Conservation (phyloP, 2,888 invertebrate genomes). For the Philereme transversata region DNA sequence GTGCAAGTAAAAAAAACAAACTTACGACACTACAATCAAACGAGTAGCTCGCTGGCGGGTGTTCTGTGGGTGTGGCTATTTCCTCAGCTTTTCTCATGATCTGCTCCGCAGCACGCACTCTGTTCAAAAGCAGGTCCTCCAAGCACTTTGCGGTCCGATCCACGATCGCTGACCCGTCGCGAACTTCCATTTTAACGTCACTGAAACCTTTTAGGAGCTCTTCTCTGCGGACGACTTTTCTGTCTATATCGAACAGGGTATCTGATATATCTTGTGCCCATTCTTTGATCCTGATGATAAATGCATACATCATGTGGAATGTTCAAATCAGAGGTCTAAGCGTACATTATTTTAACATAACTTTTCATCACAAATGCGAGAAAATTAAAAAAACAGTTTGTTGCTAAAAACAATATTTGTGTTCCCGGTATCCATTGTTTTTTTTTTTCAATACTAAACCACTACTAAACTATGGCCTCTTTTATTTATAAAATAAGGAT, state of each 20-base stretch:
- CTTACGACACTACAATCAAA: conserved; percentile 70
- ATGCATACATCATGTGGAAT: not conserved
- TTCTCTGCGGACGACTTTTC: conserved; percentile 60
- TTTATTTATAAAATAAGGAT: no score
- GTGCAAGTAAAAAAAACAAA: conserved; percentile 23
- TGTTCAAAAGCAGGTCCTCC: conserved; percentile 57
- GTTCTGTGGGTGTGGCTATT: conserved; percentile 47
- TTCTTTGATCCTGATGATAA: conserved; percentile 54
- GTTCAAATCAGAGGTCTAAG: no score
- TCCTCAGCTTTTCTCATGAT: conserved; percentile 70
- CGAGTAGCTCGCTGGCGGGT: conserved; percentile 50
- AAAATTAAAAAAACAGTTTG: no score
- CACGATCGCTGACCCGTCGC: conserved; percentile 67
- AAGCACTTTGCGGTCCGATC: conserved; percentile 60
- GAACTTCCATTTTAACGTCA: conserved; percentile 55
- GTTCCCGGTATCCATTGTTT: no score
- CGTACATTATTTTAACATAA: no score
- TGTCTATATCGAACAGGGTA: conserved; percentile 57
- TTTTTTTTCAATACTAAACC: no score
- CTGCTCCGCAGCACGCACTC: conserved; percentile 63
- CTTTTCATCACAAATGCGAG: no score
- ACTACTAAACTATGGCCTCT: no score
- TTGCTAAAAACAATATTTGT: no score
- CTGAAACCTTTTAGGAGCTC: conserved; percentile 60
- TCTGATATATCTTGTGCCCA: conserved; percentile 70